A percentile compares a stretch with the other conserved stretches of the same genome.
Evolutionary conservation across 2,888 invertebrate species (phyloP).

Genomic region (Congeria kusceri): DNA sequence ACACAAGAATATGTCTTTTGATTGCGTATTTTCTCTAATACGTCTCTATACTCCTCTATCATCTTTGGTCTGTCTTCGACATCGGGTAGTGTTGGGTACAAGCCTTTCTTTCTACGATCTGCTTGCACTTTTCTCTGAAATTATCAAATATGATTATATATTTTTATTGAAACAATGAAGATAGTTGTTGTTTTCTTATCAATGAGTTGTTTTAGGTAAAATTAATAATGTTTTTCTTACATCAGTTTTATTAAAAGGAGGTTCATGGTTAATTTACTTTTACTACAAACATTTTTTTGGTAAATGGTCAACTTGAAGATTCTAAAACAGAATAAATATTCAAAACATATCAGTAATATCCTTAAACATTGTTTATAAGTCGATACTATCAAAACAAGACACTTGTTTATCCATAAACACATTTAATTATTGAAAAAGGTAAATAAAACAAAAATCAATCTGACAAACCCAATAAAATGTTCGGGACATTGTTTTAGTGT

Average conservation of each 20-base stretch:
- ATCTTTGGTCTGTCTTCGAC: conserved; percentile 89
- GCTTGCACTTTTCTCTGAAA: conserved; percentile 61
- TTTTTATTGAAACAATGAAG: not conserved
- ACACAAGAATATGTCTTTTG: not conserved
- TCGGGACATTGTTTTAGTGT: too few species aligned
- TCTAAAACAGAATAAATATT: too few species aligned
- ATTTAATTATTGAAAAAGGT: too few species aligned
- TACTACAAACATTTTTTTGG: too few species aligned
- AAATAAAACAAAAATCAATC: too few species aligned
- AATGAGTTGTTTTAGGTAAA: not conserved
- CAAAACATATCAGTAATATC: too few species aligned
- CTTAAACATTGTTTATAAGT: too few species aligned
- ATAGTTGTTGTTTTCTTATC: not conserved
- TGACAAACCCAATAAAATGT: too few species aligned
- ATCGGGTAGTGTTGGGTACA: conserved; percentile 90
- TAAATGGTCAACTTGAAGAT: too few species aligned
- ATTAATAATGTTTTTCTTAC: not conserved
- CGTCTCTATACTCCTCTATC: conserved; percentile 63
- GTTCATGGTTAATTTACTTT: not conserved
- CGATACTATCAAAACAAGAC: too few species aligned
- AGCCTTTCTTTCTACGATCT: conserved; percentile 89
- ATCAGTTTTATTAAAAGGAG: not conserved
- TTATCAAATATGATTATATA: not conserved
- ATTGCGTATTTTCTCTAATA: conserved; percentile 10
- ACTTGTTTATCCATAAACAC: too few species aligned